phyloP scores from a whole-genome alignment of 2,888 invertebrate species.

The Protodeltote pygarga region DNA sequence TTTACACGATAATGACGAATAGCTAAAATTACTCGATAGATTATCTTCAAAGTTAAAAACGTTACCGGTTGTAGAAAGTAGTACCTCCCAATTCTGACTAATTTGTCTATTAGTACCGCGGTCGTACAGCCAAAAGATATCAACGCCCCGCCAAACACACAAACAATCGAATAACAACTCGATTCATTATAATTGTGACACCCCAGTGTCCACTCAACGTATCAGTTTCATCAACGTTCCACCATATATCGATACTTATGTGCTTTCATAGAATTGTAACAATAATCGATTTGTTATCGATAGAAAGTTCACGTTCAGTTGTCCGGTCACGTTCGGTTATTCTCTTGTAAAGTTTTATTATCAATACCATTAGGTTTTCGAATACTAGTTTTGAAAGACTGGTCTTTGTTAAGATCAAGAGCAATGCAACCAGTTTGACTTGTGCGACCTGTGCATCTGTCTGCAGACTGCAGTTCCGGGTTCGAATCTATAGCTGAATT shows the following conservation, averaged over 20 bases:
- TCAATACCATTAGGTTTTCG: slow-evolving; percentile 27
- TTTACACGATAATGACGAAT: no score
- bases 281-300: slow-evolving; percentile 50
- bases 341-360: slow-evolving; percentile 38
- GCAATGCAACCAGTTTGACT: slow-evolving; percentile 53
- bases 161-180: slow-evolving; percentile 11
- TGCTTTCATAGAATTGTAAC: slow-evolving; percentile 48
- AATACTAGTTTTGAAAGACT: slow-evolving; percentile 43
- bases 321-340: slow-evolving; percentile 47
- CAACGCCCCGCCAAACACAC: slow-evolving; percentile 42
- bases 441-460: slow-evolving; percentile 48
- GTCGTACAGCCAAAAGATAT: slow-evolving; percentile 48
- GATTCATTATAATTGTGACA: slow-evolving; percentile 45
- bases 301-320: slow-evolving; percentile 51
- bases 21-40: no score
- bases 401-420: slow-evolving; percentile 52
- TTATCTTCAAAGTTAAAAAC: no score
- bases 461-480: slow-evolving; percentile 55
- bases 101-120: background rate
- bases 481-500: slow-evolving; percentile 33
- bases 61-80: no score
- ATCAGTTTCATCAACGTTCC: slow-evolving; percentile 58
- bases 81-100: background rate
- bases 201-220: slow-evolving; percentile 26
- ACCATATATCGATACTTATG: slow-evolving; percentile 50